phyloP scores from a whole-genome alignment of 2,888 invertebrate genomes.

The Drosophila macrospina region DNA sequence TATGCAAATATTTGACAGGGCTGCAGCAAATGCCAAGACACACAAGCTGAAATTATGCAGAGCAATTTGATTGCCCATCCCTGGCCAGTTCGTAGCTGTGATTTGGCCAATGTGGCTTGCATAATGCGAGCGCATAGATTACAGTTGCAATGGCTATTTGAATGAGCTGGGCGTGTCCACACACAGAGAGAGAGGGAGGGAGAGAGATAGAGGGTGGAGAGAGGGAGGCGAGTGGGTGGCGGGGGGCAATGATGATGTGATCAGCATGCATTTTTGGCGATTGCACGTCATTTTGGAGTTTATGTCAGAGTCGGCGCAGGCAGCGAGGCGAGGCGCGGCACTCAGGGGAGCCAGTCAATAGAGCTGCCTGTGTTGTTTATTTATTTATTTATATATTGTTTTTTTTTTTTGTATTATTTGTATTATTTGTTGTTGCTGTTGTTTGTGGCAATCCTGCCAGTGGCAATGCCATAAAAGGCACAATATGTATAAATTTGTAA shows the following conservation, averaged over 20 bases:
- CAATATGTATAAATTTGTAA: conserved; percentile 84
- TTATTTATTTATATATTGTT: not conserved
- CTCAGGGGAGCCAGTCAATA: conserved; percentile 49
- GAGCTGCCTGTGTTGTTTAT: conserved; percentile 48
- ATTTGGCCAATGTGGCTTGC: conserved; percentile 55
- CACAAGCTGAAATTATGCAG: not conserved
- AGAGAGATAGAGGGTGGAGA: too few species aligned
- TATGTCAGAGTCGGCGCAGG: conserved; percentile 48
- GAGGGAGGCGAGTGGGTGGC: too few species aligned
- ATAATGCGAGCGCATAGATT: conserved; percentile 61
- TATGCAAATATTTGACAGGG: conserved; percentile 45
- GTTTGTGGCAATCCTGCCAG: conserved; percentile 63
- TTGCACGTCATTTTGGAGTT: conserved; percentile 77
- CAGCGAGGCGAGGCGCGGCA: not conserved
- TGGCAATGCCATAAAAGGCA: conserved; percentile 77
- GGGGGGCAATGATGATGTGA: conserved; percentile 50
- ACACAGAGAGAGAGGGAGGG: not conserved
- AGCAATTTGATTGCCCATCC: conserved; percentile 11
- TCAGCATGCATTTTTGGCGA: conserved; percentile 79
- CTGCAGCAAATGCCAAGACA: conserved; percentile 11
- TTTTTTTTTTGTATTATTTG: conserved; percentile 2
- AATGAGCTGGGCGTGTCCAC: conserved; percentile 52
- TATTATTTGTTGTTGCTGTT: not conserved
- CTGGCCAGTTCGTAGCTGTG: conserved; percentile 38
- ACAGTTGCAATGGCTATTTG: conserved; percentile 60